These are phyloP conservation scores for Oryzaephilus surinamensis DNA, from an alignment of 1,140 invertebrate genomes.

Conservation along the genomic window DNA sequence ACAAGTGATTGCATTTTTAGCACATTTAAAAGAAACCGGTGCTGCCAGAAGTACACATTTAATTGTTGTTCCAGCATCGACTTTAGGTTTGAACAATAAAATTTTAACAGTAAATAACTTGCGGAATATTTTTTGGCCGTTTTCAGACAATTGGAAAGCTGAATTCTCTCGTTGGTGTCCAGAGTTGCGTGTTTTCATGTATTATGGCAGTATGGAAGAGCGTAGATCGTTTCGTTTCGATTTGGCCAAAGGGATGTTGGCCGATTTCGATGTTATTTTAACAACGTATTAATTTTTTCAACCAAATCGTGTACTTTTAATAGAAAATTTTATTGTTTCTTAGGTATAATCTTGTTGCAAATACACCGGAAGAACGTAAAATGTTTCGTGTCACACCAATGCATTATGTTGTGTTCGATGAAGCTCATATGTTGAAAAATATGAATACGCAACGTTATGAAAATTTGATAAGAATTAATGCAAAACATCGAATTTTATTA, in stretches of 20 bases:
- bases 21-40: slow-evolving; percentile 70
- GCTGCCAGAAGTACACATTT: slow-evolving; percentile 66
- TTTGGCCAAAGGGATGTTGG: slow-evolving; percentile 63
- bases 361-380: slow-evolving; percentile 76
- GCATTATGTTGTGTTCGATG: slow-evolving; percentile 92
- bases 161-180: slow-evolving; percentile 83
- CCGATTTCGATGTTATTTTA: slow-evolving; percentile 71
- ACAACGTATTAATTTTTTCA: slow-evolving; percentile 54
- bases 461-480: slow-evolving; percentile 78
- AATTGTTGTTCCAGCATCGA: slow-evolving; percentile 86
- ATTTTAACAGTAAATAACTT: slow-evolving; percentile 7
- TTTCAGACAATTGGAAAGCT: slow-evolving; percentile 76
- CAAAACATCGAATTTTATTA: slow-evolving; percentile 68
- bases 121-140: slow-evolving; percentile 2
- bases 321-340: slow-evolving; percentile 8
- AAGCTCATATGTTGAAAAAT: slow-evolving; percentile 97
- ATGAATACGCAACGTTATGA: slow-evolving; percentile 87
- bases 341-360: slow-evolving; percentile 69
- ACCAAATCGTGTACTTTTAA: not conserved
- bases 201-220: slow-evolving; percentile 82
- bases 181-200: slow-evolving; percentile 64
- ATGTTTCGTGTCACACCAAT: slow-evolving; percentile 83
- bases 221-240: slow-evolving; percentile 61
- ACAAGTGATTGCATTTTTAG: slow-evolving; percentile 81
- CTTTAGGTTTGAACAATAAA: slow-evolving; percentile 70